Evolutionary conservation across 2,888 invertebrate species (phyloP).

Genomic region (Gnatocerus cornutus): DNA sequence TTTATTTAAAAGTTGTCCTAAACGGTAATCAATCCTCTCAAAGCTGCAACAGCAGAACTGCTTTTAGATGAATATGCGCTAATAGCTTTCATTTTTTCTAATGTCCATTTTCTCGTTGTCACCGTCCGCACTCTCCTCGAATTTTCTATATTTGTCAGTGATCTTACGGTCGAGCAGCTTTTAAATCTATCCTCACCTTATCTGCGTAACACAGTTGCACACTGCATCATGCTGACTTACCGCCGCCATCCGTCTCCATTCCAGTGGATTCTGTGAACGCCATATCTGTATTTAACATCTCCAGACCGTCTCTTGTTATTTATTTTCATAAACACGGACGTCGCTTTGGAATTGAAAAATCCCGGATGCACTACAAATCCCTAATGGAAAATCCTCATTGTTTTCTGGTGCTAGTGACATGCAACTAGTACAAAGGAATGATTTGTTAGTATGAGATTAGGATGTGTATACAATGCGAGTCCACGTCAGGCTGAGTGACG

Average conservation of each 20-base stretch:
- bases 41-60: neutral
- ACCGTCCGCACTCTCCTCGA: neutral
- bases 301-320: conserved; percentile 48
- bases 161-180: conserved; percentile 48
- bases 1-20: neutral
- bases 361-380: conserved; percentile 7
- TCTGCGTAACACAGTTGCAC: conserved; percentile 63
- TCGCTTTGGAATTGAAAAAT: conserved; percentile 13
- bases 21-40: neutral
- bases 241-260: conserved; percentile 61
- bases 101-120: neutral
- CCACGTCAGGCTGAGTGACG: conserved; percentile 54
- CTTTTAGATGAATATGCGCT: too few relatives aligned
- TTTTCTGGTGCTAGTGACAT: conserved; percentile 14
- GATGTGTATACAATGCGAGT: conserved; percentile 55
- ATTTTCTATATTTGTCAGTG: conserved; percentile 47
- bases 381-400: conserved; percentile 11
- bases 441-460: conserved; percentile 55
- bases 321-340: conserved; percentile 49
- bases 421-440: conserved; percentile 47
- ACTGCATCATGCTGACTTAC: conserved; percentile 57
- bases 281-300: conserved; percentile 57
- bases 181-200: conserved; percentile 62
- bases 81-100: neutral
- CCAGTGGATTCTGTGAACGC: conserved; percentile 57